Base-by-base conservation (phyloP, 2,888 invertebrate genomes). In the Linnaemya vulpina region DNA sequence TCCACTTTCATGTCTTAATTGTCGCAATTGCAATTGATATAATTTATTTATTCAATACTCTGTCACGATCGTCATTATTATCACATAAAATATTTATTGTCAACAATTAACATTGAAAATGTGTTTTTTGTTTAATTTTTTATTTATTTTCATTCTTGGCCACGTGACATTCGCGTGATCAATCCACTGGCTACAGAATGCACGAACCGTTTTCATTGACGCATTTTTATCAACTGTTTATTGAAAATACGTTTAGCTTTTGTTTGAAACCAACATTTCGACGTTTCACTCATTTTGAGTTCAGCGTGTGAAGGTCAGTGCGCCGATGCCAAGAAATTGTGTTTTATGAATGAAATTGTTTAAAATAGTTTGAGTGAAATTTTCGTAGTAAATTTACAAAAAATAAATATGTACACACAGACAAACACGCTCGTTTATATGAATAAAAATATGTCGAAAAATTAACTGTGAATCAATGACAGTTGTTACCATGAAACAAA, bases 31-130 rank as follows among this genome's bases (percentile, higher is more conserved):
- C 13, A 58, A 60, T 73, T 60, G 30, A 62, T 62, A 15, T 46
- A 55, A 55, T 55, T 78, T 53, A 63, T 63, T 63, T 20, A 55
- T 46, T 15, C 10, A 38, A 49, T 11, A 13, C 11, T 53, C 13
- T 30, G 51, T 53, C 67, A 63, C 25, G 63, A 65, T 46, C 43
- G 30, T 25, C 51, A 68, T 17, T 62, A 35, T 62, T 13, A 58
- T 17, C 17, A n/a, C n/a, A 43, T 62, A 46, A 55, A 46, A 43
- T 70, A 67, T 83, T 8, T 35, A 22, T 67, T 68, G 35, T 20
- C 68, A 55, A 17, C 68, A 68, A 74, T 77, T 81, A 51, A 73
- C 73, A 77, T 74, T 84, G 84, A 80, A 60, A 3, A n/a, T 20
- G 30, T 63, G 55, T 30, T 51, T 60, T 43, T 22, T 30, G 1